Evolutionary conservation across 2,888 invertebrate genomes (phyloP).

Genomic region (Belgica antarctica): DNA sequence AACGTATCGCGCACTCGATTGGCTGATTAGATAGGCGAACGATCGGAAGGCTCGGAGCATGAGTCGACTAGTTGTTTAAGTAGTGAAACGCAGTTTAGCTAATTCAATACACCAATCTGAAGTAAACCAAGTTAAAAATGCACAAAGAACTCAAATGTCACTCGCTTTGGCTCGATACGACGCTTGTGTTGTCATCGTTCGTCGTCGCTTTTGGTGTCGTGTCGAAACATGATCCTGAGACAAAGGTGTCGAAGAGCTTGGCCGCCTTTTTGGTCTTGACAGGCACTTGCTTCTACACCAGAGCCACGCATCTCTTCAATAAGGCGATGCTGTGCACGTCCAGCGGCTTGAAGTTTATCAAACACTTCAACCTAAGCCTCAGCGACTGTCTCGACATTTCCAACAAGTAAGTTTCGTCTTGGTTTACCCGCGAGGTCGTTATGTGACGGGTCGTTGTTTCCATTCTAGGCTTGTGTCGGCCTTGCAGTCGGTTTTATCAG

Average conservation of each 20-base stretch:
- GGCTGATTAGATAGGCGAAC: too few species aligned
- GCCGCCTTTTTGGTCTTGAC: not conserved
- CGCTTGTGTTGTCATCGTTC: not conserved
- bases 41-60: too few species aligned
- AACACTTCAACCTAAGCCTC: constrained; percentile 14
- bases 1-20: too few species aligned
- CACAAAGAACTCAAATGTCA: not conserved
- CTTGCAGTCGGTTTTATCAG: constrained; percentile 21
- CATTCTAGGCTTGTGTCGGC: constrained; percentile 38
- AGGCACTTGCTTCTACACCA: constrained; percentile 12
- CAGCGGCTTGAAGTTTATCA: constrained; percentile 14
- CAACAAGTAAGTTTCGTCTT: constrained; percentile 31
- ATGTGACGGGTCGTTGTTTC: not conserved
- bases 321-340: constrained; percentile 11
- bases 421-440: not conserved
- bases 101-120: too few species aligned
- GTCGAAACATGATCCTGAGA: not conserved
- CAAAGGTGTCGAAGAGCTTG: not conserved
- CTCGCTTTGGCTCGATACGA: not conserved
- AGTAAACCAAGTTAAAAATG: not conserved
- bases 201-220: constrained; percentile 30
- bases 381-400: constrained; percentile 26
- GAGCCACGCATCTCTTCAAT: constrained; percentile 7
- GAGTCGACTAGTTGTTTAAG: too few species aligned
- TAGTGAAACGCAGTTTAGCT: too few species aligned